These are phyloP conservation scores for Myiotriccus ornatus DNA, from an alignment of 2,797 vertebrate species.

Conservation along the genomic window DNA sequence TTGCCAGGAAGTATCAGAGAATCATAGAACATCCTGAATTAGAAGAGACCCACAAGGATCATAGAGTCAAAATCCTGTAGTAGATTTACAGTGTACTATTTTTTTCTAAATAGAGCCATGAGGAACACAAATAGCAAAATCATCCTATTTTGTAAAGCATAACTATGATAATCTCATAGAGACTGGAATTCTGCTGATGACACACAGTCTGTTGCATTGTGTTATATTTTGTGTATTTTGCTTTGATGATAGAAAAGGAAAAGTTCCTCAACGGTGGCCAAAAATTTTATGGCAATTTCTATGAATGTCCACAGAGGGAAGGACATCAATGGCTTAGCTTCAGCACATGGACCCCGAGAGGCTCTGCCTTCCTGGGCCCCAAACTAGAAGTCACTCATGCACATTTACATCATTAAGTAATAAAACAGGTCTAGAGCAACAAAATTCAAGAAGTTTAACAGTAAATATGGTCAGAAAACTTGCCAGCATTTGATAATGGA, in stretches of 20 bases:
- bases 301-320: neutral
- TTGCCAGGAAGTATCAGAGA: neutral
- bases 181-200: neutral
- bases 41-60: neutral
- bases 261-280: neutral
- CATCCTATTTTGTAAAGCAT: neutral
- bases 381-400: neutral
- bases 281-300: neutral
- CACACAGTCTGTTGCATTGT: neutral
- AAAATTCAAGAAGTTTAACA: neutral
- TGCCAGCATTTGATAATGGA: neutral
- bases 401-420: neutral
- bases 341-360: neutral
- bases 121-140: neutral
- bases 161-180: neutral
- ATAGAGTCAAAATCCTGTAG: fast-evolving
- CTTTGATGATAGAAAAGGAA: neutral
- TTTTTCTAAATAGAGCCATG: neutral
- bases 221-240: neutral
- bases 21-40: neutral
- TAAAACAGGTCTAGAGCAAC: neutral
- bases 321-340: neutral
- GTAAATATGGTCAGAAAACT: neutral
- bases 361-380: neutral
- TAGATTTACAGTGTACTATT: neutral